A percentile compares a stretch with the other conserved stretches of the same genome.
phyloP scores from a whole-genome alignment of 1,140 invertebrate genomes.

The Condylostylus longicornis region DNA sequence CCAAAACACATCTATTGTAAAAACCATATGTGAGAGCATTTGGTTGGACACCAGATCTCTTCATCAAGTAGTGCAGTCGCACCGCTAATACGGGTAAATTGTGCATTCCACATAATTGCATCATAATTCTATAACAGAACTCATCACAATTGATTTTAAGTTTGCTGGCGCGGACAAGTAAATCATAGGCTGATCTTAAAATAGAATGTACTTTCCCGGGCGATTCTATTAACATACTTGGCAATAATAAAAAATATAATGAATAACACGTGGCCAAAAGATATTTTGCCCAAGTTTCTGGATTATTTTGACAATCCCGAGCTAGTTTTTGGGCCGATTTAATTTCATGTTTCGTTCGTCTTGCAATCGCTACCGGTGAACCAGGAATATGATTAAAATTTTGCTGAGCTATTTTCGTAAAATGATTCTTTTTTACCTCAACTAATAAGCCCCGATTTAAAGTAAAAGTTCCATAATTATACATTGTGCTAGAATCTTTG shows the following conservation, averaged over 20 bases:
- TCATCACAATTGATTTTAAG: conserved; percentile 78
- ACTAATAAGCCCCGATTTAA: conserved; percentile 36
- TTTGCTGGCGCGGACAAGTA: conserved; percentile 72
- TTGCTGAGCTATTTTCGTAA: conserved; percentile 28
- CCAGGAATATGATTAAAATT: conserved; percentile 47
- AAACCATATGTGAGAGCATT: conserved; percentile 96
- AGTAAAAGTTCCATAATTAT: conserved; percentile 38
- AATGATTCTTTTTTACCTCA: conserved; percentile 28
- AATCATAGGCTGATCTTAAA: conserved; percentile 69
- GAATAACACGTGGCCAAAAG: conserved; percentile 77
- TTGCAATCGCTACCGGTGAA: conserved; percentile 79
- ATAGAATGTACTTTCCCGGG: conserved; percentile 57
- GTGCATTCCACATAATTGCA: conserved; percentile 94
- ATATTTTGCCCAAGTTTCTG: conserved; percentile 84
- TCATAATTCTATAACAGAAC: conserved; percentile 94
- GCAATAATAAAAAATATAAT: conserved; percentile 93
- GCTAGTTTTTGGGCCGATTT: conserved; percentile 81
- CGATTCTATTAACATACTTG: conserved; percentile 49
- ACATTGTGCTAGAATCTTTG: conserved; percentile 19
- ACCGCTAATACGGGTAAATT: conserved; percentile 88
- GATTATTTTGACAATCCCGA: conserved; percentile 52
- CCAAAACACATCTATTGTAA: conserved; percentile 65
- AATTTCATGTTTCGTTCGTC: conserved; percentile 89
- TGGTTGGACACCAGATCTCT: conserved; percentile 79
- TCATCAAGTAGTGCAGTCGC: conserved; percentile 89